Percentiles rank a stretch among this genome's conserved stretches.
These are phyloP conservation scores for Merluccius polli DNA, from an alignment of 2,797 vertebrate genomes.

Conservation along the genomic window DNA sequence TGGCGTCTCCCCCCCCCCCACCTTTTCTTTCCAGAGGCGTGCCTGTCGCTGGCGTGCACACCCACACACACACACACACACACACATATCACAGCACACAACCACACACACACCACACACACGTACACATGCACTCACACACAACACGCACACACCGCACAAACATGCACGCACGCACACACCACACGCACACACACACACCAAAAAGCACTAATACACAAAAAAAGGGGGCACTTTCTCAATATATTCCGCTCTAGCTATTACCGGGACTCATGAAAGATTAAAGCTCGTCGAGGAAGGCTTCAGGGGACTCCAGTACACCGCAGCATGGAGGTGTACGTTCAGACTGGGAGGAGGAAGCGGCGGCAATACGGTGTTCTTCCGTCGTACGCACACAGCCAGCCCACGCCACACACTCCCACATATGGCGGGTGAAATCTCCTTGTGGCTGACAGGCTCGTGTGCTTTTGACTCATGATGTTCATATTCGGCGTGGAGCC, in stretches of 20 bases:
- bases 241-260: conserved; percentile 58
- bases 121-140: too few relatives aligned
- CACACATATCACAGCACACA: too few relatives aligned
- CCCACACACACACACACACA: too few relatives aligned
- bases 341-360: background rate
- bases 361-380: conserved; percentile 17
- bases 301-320: conserved; percentile 46
- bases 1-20: conserved; percentile 44
- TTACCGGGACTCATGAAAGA: conserved; percentile 72
- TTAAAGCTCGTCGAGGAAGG: conserved; percentile 59
- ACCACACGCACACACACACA: too few relatives aligned
- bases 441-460: conserved; percentile 61
- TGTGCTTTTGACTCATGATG: conserved; percentile 53
- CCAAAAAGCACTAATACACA: conserved; percentile 32
- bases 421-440: conserved; percentile 63
- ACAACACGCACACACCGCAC: too few relatives aligned
- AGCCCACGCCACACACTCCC: conserved; percentile 42
- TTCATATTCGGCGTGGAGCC: conserved; percentile 52
- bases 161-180: too few relatives aligned
- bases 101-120: too few relatives aligned
- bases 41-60: too few relatives aligned
- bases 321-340: conserved; percentile 32
- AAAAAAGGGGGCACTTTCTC: conserved; percentile 43
- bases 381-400: conserved; percentile 60
- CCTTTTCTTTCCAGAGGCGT: background rate